These are phyloP conservation scores for Tetramorium alpestre DNA, from an alignment of 1,140 invertebrate genomes.

Conservation along the genomic window DNA sequence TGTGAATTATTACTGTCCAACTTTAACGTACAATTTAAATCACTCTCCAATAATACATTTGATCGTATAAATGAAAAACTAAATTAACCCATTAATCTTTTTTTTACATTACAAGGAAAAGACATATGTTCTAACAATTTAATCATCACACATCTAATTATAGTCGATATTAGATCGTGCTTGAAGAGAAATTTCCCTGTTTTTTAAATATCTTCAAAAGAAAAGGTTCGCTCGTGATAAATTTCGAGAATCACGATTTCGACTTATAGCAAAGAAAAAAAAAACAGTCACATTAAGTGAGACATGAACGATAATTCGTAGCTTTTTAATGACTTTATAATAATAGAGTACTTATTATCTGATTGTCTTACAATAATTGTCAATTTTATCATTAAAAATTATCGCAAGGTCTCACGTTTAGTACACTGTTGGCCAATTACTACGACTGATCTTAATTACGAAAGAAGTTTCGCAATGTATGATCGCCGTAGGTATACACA, in stretches of 20 bases:
- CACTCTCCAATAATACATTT: not conserved
- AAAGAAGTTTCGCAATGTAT: not conserved
- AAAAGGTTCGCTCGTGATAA: not conserved
- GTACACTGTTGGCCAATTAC: slow-evolving; percentile 7
- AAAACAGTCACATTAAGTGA: not conserved
- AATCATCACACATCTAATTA: not conserved
- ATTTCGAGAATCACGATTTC: not conserved
- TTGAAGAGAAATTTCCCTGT: no score
- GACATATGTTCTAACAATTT: not conserved
- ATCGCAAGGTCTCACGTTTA: not conserved
- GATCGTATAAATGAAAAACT: not conserved
- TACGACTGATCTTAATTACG: slow-evolving; percentile 19
- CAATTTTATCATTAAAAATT: not conserved
- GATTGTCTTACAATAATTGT: not conserved
- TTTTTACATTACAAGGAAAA: not conserved
- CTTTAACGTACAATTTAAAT: not conserved
- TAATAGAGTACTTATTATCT: not conserved
- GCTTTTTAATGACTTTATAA: slow-evolving; percentile 31
- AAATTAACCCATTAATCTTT: not conserved
- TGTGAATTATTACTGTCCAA: not conserved
- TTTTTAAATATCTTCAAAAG: no score
- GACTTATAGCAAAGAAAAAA: not conserved
- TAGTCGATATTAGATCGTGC: not conserved
- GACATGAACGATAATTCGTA: not conserved
- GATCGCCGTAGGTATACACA: not conserved